A percentile compares a stretch with the other conserved stretches of the same genome.
Evolutionary conservation across 2,113 vertebrate species (phyloP).

Genomic region (Chloroceryle aenea): DNA sequence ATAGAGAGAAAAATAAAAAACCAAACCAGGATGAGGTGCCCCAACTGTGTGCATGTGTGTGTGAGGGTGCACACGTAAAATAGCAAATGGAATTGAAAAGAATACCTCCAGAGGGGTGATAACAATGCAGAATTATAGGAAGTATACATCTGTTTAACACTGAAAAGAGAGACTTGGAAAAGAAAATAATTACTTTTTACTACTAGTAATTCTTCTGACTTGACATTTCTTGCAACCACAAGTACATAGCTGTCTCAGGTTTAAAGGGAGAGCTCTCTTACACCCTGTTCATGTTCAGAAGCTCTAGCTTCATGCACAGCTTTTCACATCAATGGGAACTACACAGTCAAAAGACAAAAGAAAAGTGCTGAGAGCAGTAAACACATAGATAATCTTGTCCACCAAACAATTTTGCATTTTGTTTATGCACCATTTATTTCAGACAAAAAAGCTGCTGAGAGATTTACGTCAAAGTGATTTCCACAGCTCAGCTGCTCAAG

Average conservation of each 20-base stretch:
- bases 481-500: conserved; percentile 1
- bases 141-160: background rate
- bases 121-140: background rate
- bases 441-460: conserved; percentile 36
- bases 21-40: background rate
- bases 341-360: conserved; percentile 18
- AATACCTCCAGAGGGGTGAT: background rate
- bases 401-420: conserved; percentile 49
- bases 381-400: conserved; percentile 41
- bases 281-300: background rate
- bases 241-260: background rate
- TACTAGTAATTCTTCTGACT: background rate
- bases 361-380: conserved; percentile 41
- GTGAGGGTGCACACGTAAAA: background rate
- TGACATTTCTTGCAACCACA: background rate
- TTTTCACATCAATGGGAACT: background rate
- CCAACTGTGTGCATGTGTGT: background rate
- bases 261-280: background rate
- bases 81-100: background rate
- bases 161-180: background rate
- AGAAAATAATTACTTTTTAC: background rate
- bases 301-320: background rate
- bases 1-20: background rate
- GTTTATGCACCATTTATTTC: conserved; percentile 56
- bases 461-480: conserved; percentile 41